A percentile compares a stretch with the other conserved stretches of the same genome.
Evolutionary conservation across 2,888 invertebrate genomes (phyloP).

Genomic region (Drosophila putrida): DNA sequence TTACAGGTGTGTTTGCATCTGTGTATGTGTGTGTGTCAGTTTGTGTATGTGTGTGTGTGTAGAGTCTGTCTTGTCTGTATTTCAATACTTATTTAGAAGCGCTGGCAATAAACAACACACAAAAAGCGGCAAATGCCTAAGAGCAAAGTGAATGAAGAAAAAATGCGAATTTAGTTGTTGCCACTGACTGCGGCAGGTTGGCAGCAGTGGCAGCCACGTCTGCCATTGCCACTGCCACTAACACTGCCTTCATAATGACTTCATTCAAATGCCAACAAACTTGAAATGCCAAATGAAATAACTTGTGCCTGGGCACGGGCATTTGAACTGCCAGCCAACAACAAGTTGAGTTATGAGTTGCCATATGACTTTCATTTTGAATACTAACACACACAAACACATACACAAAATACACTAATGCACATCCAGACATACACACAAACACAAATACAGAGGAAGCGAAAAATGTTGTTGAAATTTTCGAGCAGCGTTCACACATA

Average conservation of each 20-base stretch:
- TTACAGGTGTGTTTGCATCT: constrained; percentile 48
- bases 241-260: constrained; percentile 78
- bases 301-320: constrained; percentile 68
- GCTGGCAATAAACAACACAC: constrained; percentile 67
- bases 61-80: constrained; percentile 29
- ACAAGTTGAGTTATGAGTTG: constrained; percentile 80
- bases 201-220: constrained; percentile 7
- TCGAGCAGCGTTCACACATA: constrained; percentile 69
- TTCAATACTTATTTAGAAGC: constrained; percentile 78
- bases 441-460: constrained; percentile 36
- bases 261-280: constrained; percentile 82
- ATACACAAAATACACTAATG: constrained; percentile 21
- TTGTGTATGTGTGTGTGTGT: constrained; percentile 13
- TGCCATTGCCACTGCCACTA: constrained; percentile 17
- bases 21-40: constrained; percentile 11
- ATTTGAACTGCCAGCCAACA: constrained; percentile 57
- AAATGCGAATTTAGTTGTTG: constrained; percentile 72
- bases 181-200: constrained; percentile 46
- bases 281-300: constrained; percentile 82
- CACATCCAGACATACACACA: constrained; percentile 17
- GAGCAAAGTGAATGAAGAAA: constrained; percentile 26
- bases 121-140: constrained; percentile 59
- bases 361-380: constrained; percentile 82
- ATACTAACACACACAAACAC: constrained; percentile 46
- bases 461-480: constrained; percentile 72